These are phyloP conservation scores for Zele albiditarsus DNA, from an alignment of 2,888 invertebrate species.

Conservation along the genomic window DNA sequence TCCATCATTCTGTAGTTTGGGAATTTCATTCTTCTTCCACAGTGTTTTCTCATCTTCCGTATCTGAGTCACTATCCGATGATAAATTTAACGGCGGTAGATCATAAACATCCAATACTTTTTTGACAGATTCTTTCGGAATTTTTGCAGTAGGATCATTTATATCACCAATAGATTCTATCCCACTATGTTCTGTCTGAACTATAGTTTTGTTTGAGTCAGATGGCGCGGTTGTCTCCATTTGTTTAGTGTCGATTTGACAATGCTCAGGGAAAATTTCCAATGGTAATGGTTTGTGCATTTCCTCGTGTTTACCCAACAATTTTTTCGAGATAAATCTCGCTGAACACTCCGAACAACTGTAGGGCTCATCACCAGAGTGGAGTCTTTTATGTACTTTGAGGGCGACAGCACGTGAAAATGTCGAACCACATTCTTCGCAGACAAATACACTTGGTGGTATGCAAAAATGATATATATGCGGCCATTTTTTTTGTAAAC, in stretches of 20 bases:
- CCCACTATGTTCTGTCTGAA: conserved; percentile 41
- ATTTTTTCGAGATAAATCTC: conserved; percentile 87
- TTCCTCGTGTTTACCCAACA: conserved; percentile 82
- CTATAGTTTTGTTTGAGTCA: conserved; percentile 48
- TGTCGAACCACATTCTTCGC: conserved; percentile 86
- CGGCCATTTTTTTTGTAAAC: conserved; percentile 92
- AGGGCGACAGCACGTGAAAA: conserved; percentile 85
- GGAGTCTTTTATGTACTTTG: conserved; percentile 89
- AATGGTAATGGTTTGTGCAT: conserved; percentile 74
- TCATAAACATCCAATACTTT: conserved; percentile 79
- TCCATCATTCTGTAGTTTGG: conserved; percentile 56
- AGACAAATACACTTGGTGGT: conserved; percentile 84
- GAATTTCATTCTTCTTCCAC: conserved; percentile 60
- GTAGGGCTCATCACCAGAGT: conserved; percentile 82
- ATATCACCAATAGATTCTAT: conserved; percentile 42
- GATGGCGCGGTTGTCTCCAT: conserved; percentile 55
- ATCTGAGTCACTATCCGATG: conserved; percentile 88
- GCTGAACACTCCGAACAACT: conserved; percentile 84
- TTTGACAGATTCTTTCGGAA: conserved; percentile 68
- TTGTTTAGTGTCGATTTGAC: conserved; percentile 46
- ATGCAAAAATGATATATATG: conserved; percentile 93
- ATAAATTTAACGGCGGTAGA: conserved; percentile 85
- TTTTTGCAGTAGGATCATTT: conserved; percentile 61
- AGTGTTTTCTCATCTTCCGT: conserved; percentile 72
- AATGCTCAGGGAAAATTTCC: conserved; percentile 23